These are phyloP conservation scores for Drosophila meridiana DNA, from an alignment of 2,888 invertebrate genomes.

Conservation along the genomic window DNA sequence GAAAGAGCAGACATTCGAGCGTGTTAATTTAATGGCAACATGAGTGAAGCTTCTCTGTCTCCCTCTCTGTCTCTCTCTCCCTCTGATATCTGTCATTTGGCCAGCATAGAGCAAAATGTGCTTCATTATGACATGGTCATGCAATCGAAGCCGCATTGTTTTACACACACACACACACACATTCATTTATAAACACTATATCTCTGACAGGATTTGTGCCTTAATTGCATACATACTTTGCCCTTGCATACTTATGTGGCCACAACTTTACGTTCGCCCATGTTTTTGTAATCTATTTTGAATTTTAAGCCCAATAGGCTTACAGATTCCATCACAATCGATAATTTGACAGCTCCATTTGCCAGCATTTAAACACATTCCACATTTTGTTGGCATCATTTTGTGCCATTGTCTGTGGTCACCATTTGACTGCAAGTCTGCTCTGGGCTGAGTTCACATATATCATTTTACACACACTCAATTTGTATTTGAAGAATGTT, in stretches of 20 bases:
- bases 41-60: conserved; percentile 44
- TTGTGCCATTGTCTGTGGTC: conserved; percentile 12
- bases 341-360: conserved; percentile 55
- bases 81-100: conserved; percentile 56
- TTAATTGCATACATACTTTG: conserved; percentile 58
- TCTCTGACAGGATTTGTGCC: conserved; percentile 39
- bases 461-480: conserved; percentile 11
- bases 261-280: conserved; percentile 28
- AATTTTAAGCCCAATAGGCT: conserved; percentile 43
- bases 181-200: background rate
- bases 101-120: conserved; percentile 34
- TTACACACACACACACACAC: conserved; percentile 26
- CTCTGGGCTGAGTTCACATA: background rate
- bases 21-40: conserved; percentile 79
- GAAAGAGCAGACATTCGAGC: conserved; percentile 59
- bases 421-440: conserved; percentile 3
- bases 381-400: conserved; percentile 6
- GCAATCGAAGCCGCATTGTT: conserved; percentile 64
- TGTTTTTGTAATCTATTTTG: conserved; percentile 49
- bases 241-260: conserved; percentile 54
- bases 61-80: background rate
- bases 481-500: conserved; percentile 11
- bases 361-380: conserved; percentile 30
- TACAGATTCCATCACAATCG: conserved; percentile 48
- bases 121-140: conserved; percentile 65